Evolutionary conservation across 2,113 vertebrate genomes (phyloP), one percentile per base, ranked within the genome.

Genomic region (Mola mola): DNA sequence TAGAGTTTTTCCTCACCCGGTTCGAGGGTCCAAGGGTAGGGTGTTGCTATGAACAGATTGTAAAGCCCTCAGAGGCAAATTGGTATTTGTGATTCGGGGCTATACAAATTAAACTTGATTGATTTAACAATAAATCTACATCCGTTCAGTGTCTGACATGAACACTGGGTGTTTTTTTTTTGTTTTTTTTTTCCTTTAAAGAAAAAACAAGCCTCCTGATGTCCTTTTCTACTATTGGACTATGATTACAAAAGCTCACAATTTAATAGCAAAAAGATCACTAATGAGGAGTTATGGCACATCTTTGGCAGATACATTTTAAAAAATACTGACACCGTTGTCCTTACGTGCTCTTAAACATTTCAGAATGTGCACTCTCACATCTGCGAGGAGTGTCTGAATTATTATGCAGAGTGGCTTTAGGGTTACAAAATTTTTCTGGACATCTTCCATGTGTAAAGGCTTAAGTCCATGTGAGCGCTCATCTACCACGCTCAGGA

Each of bases 121-220:
- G n/a, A n/a, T 65, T 56, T 8, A 42, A 69, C 63, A 53, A 62
- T 82, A 76, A 73, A 84, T 78, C 66, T 10, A 57, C 48, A 44
- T 44, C 37, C 4, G 6, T 16, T 15, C 48, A 40, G 19, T 43
- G 40, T 31, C 52, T 36, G 56, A 29, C 25, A 25, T 26, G 20
- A 47, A 11, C 4, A 3, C 41, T n/a, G 4, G 24, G n/a, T n/a
- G n/a, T n/a, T n/a, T n/a, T 8, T 8, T 5, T 31, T 19, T 34
- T 13, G 5, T 25, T 13, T 40, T 16, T 13, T 11, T 15, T 8
- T 7, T 9, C 19, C 8, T 34, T 24, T 22, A 17, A 1, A 31
- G 21, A 31, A 38, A 21, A 22, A 22, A 10, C 19, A 4, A 2
- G 25, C 29, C 38, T 26, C 8, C 12, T 24, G 3, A 22, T 8